Conservation (phyloP, 2,113 vertebrate species). For the Nerophis lumbriciformis region DNA sequence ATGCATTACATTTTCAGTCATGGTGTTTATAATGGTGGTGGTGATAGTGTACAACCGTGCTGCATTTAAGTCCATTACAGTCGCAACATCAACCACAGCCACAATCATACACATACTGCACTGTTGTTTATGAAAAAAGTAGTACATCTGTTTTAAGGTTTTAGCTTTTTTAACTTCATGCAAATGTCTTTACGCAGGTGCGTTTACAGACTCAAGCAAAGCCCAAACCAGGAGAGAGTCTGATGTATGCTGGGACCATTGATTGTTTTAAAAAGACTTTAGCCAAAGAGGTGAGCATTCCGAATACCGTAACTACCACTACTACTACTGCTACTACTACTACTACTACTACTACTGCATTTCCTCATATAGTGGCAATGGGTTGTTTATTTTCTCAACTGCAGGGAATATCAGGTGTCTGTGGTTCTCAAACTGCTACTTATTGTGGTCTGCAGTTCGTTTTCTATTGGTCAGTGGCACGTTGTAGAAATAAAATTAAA, state of each 20-base stretch:
- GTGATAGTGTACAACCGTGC: no score
- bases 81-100: no score
- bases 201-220: constrained; percentile 90
- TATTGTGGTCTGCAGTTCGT: no score
- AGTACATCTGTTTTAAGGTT: not conserved
- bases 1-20: no score
- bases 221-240: constrained; percentile 76
- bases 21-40: no score
- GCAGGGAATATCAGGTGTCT: not conserved
- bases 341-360: not conserved
- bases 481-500: no score
- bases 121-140: not conserved
- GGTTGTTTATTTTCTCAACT: no score
- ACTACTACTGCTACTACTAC: not conserved
- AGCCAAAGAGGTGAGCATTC: constrained; percentile 77
- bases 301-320: no score
- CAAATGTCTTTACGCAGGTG: constrained; percentile 70
- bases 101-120: no score
- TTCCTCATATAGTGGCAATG: not conserved
- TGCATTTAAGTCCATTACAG: no score
- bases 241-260: constrained; percentile 82
- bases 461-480: no score
- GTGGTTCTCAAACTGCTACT: no score
- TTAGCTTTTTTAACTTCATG: not conserved
- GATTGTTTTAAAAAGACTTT: constrained; percentile 94